Percentiles rank a stretch among this genome's conserved stretches.
Evolutionary conservation across 1,140 invertebrate genomes (phyloP).

Genomic region (Solenopsis invicta): DNA sequence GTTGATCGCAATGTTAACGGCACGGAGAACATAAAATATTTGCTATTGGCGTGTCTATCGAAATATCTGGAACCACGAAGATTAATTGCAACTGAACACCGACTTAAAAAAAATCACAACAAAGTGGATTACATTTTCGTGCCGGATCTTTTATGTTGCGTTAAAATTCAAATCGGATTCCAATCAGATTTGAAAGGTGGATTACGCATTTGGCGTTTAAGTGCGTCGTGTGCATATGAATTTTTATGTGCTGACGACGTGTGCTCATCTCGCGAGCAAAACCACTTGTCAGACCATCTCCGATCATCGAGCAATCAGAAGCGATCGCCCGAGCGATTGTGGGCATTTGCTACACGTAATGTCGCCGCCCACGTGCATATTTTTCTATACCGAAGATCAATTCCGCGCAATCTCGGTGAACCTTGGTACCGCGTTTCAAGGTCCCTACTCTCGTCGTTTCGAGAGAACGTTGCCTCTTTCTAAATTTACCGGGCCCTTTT

Average conservation of each 20-base stretch:
- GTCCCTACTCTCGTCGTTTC: background rate
- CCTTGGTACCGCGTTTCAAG: constrained; percentile 52
- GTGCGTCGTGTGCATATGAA: background rate
- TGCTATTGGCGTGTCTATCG: background rate
- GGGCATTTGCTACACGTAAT: constrained; percentile 59
- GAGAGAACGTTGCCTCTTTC: constrained; percentile 55
- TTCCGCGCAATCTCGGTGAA: constrained; percentile 37
- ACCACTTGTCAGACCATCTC: constrained; percentile 3
- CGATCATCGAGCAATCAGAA: constrained; percentile 49
- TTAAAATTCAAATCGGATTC: background rate
- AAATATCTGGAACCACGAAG: background rate
- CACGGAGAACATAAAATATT: background rate
- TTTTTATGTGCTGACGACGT: background rate
- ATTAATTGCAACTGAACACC: background rate
- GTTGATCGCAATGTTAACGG: background rate
- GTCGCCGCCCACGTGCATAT: constrained; percentile 58
- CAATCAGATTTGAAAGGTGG: background rate
- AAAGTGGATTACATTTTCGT: background rate
- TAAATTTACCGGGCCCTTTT: constrained; percentile 32
- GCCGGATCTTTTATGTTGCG: background rate
- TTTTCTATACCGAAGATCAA: constrained; percentile 10
- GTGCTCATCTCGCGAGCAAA: background rate
- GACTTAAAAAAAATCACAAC: background rate
- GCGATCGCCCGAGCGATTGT: background rate
- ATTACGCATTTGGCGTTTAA: background rate